Evolutionary conservation across 92 coral and sea anemone genomes (phyloP).

Genomic region (Heteractis magnifica): DNA sequence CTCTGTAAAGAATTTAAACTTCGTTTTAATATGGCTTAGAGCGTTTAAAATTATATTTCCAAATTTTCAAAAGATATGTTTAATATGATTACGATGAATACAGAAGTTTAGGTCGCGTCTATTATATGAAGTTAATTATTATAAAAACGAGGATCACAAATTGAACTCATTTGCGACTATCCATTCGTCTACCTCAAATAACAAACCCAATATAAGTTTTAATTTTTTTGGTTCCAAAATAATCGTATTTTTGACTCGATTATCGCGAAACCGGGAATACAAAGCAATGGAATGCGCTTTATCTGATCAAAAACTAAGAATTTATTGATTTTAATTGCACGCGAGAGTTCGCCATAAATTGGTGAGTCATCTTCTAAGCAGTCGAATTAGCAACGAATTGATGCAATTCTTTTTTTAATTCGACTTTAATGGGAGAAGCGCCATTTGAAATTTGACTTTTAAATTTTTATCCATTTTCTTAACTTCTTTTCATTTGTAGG

Average conservation of each 20-base stretch:
- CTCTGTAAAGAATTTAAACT: neutral
- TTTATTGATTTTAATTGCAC: neutral
- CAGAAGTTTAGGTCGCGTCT: neutral
- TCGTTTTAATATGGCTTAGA: neutral
- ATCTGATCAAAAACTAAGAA: neutral
- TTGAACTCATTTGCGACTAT: neutral
- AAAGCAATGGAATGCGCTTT: neutral
- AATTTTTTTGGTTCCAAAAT: neutral
- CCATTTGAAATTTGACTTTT: constrained; percentile 1
- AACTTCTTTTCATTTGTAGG: neutral
- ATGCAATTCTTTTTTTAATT: constrained; percentile 10
- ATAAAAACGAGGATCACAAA: neutral
- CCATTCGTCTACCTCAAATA: neutral
- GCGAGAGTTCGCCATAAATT: neutral
- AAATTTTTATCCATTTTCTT: constrained; percentile 3
- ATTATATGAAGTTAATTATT: neutral
- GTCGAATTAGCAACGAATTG: constrained; percentile 3
- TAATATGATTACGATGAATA: neutral
- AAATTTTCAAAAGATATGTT: neutral
- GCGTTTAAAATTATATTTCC: neutral
- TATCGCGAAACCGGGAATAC: neutral
- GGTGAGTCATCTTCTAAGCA: neutral
- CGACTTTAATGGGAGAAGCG: constrained; percentile 11
- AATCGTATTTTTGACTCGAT: neutral
- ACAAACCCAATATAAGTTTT: neutral